Percentiles rank a stretch among this genome's conserved stretches.
Evolutionary conservation across 2,113 vertebrate genomes (phyloP).

Genomic region (Psophia crepitans): DNA sequence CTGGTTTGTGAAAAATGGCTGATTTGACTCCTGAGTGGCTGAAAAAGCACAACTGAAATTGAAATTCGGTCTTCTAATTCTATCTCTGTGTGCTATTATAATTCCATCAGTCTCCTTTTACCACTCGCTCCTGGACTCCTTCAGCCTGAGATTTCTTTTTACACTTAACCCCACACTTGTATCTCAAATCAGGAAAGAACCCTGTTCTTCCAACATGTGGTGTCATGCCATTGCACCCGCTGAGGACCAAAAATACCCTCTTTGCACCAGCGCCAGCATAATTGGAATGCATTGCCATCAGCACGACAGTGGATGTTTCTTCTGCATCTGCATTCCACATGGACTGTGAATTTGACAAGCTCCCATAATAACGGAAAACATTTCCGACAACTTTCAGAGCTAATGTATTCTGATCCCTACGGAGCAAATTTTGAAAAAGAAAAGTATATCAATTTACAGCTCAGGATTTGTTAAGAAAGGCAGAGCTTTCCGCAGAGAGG

Average conservation of each 20-base stretch:
- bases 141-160: neutral
- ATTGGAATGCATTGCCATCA: conserved; percentile 18
- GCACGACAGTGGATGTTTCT: neutral
- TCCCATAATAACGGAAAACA: conserved; percentile 41
- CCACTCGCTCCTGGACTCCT: neutral
- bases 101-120: conserved; percentile 51
- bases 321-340: conserved; percentile 17
- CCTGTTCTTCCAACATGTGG: neutral
- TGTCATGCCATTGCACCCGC: neutral
- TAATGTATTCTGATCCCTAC: conserved; percentile 51
- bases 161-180: neutral
- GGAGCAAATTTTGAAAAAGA: conserved; percentile 38
- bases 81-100: neutral
- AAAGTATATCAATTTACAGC: conserved; percentile 15
- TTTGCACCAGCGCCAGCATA: neutral
- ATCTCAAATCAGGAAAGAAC: neutral
- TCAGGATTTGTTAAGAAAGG: neutral
- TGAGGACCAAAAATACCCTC: neutral
- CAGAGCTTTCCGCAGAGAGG: conserved; percentile 4
- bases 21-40: conserved; percentile 6
- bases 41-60: neutral
- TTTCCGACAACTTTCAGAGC: conserved; percentile 3
- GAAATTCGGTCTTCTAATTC: neutral
- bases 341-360: conserved; percentile 28
- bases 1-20: neutral